phyloP scores from a whole-genome alignment of 2,888 invertebrate species.

The Sepiola atlantica region DNA sequence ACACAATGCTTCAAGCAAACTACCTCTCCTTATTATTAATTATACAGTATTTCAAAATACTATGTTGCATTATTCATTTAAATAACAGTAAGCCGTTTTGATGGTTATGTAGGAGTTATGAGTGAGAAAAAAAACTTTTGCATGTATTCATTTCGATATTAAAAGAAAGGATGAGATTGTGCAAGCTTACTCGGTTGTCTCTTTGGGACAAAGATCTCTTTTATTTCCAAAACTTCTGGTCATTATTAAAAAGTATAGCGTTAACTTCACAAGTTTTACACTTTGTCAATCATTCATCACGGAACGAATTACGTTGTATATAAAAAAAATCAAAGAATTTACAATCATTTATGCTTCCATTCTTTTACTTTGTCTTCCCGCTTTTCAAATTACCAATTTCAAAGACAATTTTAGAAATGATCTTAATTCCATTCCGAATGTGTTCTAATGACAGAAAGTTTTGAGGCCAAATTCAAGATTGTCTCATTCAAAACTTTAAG shows the following conservation, averaged over 20 bases:
- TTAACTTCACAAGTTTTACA: background rate
- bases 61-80: too few relatives aligned
- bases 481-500: background rate
- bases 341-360: background rate
- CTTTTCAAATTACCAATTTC: background rate
- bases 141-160: too few relatives aligned
- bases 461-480: background rate
- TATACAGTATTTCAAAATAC: too few relatives aligned
- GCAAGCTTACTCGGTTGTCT: background rate
- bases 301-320: background rate
- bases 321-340: background rate
- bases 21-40: too few relatives aligned
- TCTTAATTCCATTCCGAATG: background rate
- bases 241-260: background rate
- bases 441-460: background rate
- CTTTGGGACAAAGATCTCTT: background rate
- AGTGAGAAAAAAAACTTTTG: too few relatives aligned
- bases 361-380: background rate
- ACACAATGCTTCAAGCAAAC: too few relatives aligned
- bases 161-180: too few relatives aligned
- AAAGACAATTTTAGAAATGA: background rate
- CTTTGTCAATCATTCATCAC: background rate
- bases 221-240: background rate
- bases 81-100: too few relatives aligned
- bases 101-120: too few relatives aligned